These are phyloP conservation scores for Argentina silus DNA, from an alignment of 2,797 vertebrate genomes.

Conservation along the genomic window DNA sequence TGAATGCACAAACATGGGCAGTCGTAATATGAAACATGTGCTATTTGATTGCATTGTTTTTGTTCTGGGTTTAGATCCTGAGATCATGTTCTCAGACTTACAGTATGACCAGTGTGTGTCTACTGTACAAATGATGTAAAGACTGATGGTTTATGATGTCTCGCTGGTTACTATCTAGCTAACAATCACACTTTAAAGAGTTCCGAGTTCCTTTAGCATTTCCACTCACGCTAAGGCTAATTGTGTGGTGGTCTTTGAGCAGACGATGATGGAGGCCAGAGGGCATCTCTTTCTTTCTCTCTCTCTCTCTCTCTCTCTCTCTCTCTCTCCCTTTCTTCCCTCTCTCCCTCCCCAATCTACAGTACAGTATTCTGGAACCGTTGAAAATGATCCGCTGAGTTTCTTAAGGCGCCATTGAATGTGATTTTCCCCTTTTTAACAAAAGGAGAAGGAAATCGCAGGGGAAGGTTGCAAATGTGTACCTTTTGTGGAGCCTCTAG, in stretches of 20 bases:
- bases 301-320: conserved; percentile 39
- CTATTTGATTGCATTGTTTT: conserved; percentile 9
- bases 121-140: neutral
- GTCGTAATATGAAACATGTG: conserved; percentile 55
- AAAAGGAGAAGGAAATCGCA: conserved; percentile 50
- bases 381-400: conserved; percentile 55
- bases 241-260: conserved; percentile 31
- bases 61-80: conserved; percentile 14
- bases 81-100: conserved; percentile 8
- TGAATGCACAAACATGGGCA: conserved; percentile 26
- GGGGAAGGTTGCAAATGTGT: conserved; percentile 58
- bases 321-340: conserved; percentile 43
- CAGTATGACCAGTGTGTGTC: neutral
- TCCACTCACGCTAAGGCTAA: conserved; percentile 17
- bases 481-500: conserved; percentile 52
- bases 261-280: conserved; percentile 36
- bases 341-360: conserved; percentile 54
- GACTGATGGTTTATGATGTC: neutral
- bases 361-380: conserved; percentile 43
- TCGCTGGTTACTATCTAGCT: neutral
- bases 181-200: neutral
- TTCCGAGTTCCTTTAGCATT: neutral
- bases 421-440: conserved; percentile 50
- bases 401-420: conserved; percentile 42
- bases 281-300: conserved; percentile 25